Evolutionary conservation across 1,140 invertebrate genomes (phyloP).

Genomic region (Papilio polytes): DNA sequence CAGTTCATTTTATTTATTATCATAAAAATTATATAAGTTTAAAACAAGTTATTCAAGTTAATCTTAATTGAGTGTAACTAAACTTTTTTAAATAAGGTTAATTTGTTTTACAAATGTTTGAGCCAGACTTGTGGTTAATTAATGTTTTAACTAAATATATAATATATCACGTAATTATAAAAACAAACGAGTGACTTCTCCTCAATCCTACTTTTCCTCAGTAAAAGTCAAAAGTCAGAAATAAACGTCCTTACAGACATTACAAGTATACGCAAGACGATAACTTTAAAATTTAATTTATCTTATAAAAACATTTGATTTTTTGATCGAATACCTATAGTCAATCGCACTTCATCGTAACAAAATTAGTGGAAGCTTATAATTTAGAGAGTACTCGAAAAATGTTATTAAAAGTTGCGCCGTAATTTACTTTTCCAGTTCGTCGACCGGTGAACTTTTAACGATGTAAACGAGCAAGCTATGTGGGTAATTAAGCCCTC

Average conservation of each 20-base stretch:
- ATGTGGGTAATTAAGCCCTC: slow-evolving; percentile 22
- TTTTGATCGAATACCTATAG: background rate
- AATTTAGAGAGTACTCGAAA: slow-evolving; percentile 25
- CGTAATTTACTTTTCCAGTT: slow-evolving; percentile 24
- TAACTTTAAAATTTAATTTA: background rate
- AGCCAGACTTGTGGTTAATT: too few relatives aligned
- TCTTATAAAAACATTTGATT: background rate
- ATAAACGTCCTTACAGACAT: too few relatives aligned
- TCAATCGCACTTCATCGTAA: background rate
- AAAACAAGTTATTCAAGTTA: background rate
- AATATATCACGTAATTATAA: too few relatives aligned
- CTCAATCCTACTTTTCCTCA: too few relatives aligned
- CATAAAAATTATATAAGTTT: slow-evolving; percentile 1
- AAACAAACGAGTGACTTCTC: too few relatives aligned
- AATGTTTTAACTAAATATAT: too few relatives aligned
- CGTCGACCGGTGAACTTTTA: slow-evolving; percentile 23
- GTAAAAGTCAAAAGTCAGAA: too few relatives aligned
- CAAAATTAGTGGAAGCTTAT: slow-evolving; percentile 5
- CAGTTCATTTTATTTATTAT: slow-evolving; percentile 5
- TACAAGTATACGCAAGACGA: too few relatives aligned
- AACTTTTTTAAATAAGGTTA: background rate
- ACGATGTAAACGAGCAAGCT: slow-evolving; percentile 24
- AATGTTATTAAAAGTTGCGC: slow-evolving; percentile 18
- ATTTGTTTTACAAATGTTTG: too few relatives aligned
- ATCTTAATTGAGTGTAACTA: background rate